Conservation (phyloP, 2,888 invertebrate species). For the Isotomurus palustris region DNA sequence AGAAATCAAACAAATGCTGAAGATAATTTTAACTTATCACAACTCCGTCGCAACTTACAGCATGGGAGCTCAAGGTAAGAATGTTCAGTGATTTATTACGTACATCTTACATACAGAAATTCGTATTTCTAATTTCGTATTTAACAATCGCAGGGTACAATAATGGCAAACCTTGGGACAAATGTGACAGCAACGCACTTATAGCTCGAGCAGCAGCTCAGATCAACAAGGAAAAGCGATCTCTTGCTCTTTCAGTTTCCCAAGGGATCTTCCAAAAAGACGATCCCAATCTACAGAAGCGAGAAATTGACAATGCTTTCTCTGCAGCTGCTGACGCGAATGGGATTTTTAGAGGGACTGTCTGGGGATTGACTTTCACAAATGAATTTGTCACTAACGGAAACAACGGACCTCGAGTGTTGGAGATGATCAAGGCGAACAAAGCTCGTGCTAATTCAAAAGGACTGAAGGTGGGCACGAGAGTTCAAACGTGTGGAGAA, state of each 20-base stretch:
- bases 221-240: not conserved
- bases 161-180: not conserved
- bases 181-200: not conserved
- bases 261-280: slow-evolving; percentile 23
- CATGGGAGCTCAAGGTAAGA: not conserved
- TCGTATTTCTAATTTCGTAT: not conserved
- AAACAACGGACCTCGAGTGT: not conserved
- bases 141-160: not conserved
- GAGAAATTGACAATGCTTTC: slow-evolving; percentile 28
- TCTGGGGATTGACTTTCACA: slow-evolving; percentile 27
- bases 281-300: not conserved
- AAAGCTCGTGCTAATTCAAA: not conserved
- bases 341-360: slow-evolving; percentile 22
- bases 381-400: slow-evolving; percentile 6
- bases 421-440: not conserved
- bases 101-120: not conserved
- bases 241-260: slow-evolving; percentile 10
- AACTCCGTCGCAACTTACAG: not conserved
- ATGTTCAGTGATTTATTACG: not conserved
- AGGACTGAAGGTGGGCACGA: not conserved
- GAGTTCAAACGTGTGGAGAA: not conserved
- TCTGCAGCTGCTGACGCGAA: slow-evolving; percentile 21
- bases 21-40: not conserved
- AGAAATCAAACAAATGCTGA: not conserved
- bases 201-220: not conserved